Evolutionary conservation across 2,797 vertebrate genomes (phyloP).

Genomic region (Channallabes apus): DNA sequence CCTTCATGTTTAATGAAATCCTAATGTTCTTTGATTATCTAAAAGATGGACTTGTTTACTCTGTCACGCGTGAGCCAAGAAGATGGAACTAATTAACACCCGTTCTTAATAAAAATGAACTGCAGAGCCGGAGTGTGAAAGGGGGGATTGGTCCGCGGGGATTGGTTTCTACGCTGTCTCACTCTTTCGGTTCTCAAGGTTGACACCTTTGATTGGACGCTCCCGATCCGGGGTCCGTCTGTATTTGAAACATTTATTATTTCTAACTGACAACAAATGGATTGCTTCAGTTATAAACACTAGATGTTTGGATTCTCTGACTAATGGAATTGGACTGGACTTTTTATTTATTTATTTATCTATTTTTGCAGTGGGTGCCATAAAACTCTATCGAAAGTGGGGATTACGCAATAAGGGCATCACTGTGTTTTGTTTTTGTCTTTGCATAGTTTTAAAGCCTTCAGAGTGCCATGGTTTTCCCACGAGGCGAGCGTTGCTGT

Average conservation of each 20-base stretch:
- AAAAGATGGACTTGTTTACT: not conserved
- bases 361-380: not conserved
- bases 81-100: constrained; percentile 67
- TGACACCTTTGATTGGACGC: constrained; percentile 17
- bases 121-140: constrained; percentile 31
- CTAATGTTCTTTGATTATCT: not conserved
- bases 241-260: not conserved
- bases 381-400: constrained; percentile 39
- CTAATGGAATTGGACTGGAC: not conserved
- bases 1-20: not conserved
- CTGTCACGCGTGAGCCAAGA: constrained; percentile 50
- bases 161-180: constrained; percentile 51
- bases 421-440: not conserved
- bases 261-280: not conserved
- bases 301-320: constrained; percentile 24
- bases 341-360: too few species aligned
- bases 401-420: constrained; percentile 6
- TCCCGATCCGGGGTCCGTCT: not conserved
- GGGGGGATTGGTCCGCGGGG: too few species aligned
- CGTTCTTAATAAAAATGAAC: constrained; percentile 61
- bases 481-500: constrained; percentile 13
- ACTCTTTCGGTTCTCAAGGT: constrained; percentile 20
- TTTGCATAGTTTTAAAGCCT: not conserved
- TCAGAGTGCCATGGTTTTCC: not conserved
- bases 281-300: not conserved